Base-by-base conservation (phyloP, 1,140 invertebrate species). In the Calephelis virginiensis region DNA sequence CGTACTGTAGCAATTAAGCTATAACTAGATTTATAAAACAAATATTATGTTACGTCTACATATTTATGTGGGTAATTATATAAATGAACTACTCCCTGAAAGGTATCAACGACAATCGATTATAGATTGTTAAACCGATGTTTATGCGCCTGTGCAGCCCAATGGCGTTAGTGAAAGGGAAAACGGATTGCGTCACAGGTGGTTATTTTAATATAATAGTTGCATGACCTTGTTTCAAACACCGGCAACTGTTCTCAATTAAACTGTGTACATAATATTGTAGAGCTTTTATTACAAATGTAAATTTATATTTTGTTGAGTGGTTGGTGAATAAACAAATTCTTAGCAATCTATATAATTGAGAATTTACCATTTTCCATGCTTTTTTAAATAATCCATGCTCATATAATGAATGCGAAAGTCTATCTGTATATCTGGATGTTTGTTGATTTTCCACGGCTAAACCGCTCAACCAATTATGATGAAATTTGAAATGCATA, bases 111-210 rank as follows among this genome's bases (percentile, higher is more conserved):
- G 50, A 56, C 50, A 56, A 28, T 56, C 50, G 28, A 56, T 56
- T 56, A 56, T 56, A 56, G 9, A 56, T 56, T 56, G 61, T 62
- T 5, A 43, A 62, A 43, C n/a, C 43, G 61, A 17, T 17, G 61
- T 66, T 46, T 45, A 43, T 17, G 61, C 10, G 45, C 40, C 12
- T 14, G 61, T 13, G 65, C 62, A 61, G 72, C 66, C 77, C 76
- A 81, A 79, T 81, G 45, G 72, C 76, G 56, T 37, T 50, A 75
- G 85, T 87, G 85, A 87, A 87, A 87, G 85, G 85, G 74, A 85
- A 80, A 74, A 71, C 65, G 14, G 61, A 71, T 84, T 80, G 76
- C 82, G 85, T 87, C 85, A 85, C 73, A 75, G 74, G 74, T 64
- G 74, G 60, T 71, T 75, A 71, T 70, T 72, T 72, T 62, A 62